Base-by-base conservation (phyloP, 2,113 vertebrate species). In the Casuarius casuarius region DNA sequence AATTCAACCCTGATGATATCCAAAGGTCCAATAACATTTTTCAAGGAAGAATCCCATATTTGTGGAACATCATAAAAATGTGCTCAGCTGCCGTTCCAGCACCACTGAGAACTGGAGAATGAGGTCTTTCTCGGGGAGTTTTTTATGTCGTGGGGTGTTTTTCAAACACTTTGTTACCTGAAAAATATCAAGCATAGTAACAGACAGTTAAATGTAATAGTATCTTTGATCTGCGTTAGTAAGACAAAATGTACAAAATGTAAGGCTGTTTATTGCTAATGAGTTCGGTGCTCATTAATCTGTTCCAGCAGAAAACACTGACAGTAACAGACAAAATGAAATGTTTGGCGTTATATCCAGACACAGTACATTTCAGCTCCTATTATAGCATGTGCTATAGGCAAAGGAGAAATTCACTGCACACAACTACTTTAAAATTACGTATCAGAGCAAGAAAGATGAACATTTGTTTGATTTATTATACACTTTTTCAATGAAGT, bases 171-270 rank as follows among this genome's bases (percentile, higher is more conserved):
- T 94, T 84, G 49, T 67, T 85, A 84, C 96, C 98, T 98, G 90
- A 94, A 89, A 97, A 97, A 92, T 87, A 97, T 26, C 70, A 94
- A 96, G 95, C 62, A 94, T 58, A 95, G 96, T 94, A 96, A 85
- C 66, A 96, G 89, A 94, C 71, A 89, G 85, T 95, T 96, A 94
- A 54, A 73, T 86, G n/a, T n/a, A 54, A 86, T 33, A 94, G 52
- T 22, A 90, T 79, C 88, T 94, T 92, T 90, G 59, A 96, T 89
- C 79, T 92, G 79, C 40, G 56, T 58, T 81, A 87, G 82, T 84
- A 95, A 96, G 73, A 93, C 31, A 95, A 92, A 97, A 96, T 52
- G 9, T 65, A 93, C 31, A 95, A 92, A 97, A 96, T 52, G 9
- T 65, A 75, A 96, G 74, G 76, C 80, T 97, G 92, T 79, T 97